These are phyloP conservation scores for Galeopsomyia nigrocyanea DNA, from an alignment of 2,888 invertebrate genomes.

Conservation along the genomic window DNA sequence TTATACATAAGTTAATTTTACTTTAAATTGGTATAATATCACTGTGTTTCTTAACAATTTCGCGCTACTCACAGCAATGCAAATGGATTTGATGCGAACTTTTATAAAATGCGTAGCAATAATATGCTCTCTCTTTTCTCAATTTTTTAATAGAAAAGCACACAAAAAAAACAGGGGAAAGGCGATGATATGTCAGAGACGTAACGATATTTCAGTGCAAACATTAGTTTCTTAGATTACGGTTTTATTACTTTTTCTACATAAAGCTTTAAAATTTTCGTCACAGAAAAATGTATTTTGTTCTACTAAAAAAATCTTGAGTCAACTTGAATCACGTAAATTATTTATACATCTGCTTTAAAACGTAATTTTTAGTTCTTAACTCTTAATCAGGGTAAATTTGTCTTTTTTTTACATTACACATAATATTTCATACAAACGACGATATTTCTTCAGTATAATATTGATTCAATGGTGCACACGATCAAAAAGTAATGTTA, in stretches of 20 bases:
- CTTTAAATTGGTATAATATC: no score
- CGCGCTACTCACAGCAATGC: conserved; percentile 17
- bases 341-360: conserved; percentile 38
- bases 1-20: conserved; percentile 2
- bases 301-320: conserved; percentile 19
- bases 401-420: conserved; percentile 36
- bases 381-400: conserved; percentile 46
- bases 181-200: conserved; percentile 1
- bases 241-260: conserved; percentile 12
- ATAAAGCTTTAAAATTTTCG: conserved; percentile 30
- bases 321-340: conserved; percentile 32
- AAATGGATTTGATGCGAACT: conserved; percentile 17
- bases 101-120: conserved; percentile 13
- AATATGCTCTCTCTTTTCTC: conserved; percentile 39
- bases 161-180: neutral
- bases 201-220: conserved; percentile 16
- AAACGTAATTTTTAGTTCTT: conserved; percentile 34
- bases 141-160: conserved; percentile 4
- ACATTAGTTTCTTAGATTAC: conserved; percentile 38
- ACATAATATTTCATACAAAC: conserved; percentile 37
- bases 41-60: conserved; percentile 4
- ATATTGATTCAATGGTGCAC: conserved; percentile 16
- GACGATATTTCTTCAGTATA: conserved; percentile 30
- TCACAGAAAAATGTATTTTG: conserved; percentile 5
- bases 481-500: conserved; percentile 15